Percentiles rank a stretch among this genome's conserved stretches.
phyloP scores from a whole-genome alignment of 2,113 vertebrate species.

The Marmota monax region DNA sequence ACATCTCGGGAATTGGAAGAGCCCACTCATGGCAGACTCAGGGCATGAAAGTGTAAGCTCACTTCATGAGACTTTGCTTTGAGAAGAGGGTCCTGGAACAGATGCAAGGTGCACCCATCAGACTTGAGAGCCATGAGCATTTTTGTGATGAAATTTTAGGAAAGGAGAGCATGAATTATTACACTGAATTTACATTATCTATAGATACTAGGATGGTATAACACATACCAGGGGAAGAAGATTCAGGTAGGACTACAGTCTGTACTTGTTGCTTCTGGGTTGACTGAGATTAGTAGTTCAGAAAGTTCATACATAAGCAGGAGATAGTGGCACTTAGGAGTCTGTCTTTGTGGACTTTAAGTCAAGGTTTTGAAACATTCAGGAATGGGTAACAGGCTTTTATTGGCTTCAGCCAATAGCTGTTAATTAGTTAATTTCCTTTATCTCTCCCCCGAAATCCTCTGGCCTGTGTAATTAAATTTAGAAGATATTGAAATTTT shows the following conservation, averaged over 20 bases:
- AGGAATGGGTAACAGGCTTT: not conserved
- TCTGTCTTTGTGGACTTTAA: not conserved
- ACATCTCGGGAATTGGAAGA: not conserved
- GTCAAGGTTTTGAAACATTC: not conserved
- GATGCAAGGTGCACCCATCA: not conserved
- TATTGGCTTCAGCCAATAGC: not conserved
- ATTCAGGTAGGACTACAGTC: not conserved
- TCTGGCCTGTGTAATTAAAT: not conserved
- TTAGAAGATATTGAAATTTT: not conserved
- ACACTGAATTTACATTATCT: not conserved
- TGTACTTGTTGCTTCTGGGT: not conserved
- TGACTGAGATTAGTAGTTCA: not conserved
- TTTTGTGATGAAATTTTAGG: not conserved
- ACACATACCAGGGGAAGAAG: not conserved
- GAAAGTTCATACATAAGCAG: not conserved
- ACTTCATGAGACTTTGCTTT: too few species aligned
- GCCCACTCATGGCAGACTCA: not conserved
- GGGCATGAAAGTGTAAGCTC: too few species aligned
- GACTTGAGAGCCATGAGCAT: not conserved
- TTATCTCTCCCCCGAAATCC: not conserved
- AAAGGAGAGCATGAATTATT: not conserved
- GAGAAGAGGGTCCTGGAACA: not conserved
- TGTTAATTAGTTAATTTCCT: not conserved
- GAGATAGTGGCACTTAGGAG: not conserved
- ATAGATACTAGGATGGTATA: not conserved